Base-by-base conservation (phyloP, 2,113 vertebrate species). In the Melanocharis versteri region DNA sequence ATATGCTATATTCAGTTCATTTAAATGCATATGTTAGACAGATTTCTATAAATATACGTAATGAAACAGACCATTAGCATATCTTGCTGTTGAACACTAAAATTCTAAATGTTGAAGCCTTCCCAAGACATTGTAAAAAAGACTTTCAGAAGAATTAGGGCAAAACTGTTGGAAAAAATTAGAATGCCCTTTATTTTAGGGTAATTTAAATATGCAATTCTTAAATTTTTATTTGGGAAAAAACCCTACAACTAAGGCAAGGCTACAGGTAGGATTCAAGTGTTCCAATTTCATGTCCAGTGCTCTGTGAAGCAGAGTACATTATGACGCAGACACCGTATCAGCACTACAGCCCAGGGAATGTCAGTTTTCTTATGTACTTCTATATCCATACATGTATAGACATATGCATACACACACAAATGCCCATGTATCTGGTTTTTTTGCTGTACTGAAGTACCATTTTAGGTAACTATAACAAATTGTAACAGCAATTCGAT, bases 281-380 rank as follows among this genome's bases (percentile, higher is more conserved):
- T 39, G 16, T 20, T 54, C 27, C 31, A 17, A 3, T 77, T 58
- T 30, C 10, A 10, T 2, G 4, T 39, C n/a, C 31, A 15, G 21
- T 21, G 30, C n/a, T 54, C 27, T 66, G 17, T 44, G 27, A 72
- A 64, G 44, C 11, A 37, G 44, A 27, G 30, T 9, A 11, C 3
- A 2, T 31, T 26, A 15, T 21, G 30, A 20, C 7, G 3, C 10
- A 75, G n/a, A 15, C 30, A 24, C 7, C 5, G 0, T 17, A 11
- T 5, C 42, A 31, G 24, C 13, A 13, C 37, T 50, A 50, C 61
- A 70, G 30, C 28, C 10, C 33, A 53, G 35, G 51, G 12, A 79
- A 48, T 10, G n/a, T 13, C 37, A 62, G 37, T 6, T 62, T 58
- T 77, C 31, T 19, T 2, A 7, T 8, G 26, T 15, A 7, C 60